Evolutionary conservation across 2,888 invertebrate species (phyloP), one percentile per base, ranked within the genome.

Genomic region (Leucophenga maculata): DNA sequence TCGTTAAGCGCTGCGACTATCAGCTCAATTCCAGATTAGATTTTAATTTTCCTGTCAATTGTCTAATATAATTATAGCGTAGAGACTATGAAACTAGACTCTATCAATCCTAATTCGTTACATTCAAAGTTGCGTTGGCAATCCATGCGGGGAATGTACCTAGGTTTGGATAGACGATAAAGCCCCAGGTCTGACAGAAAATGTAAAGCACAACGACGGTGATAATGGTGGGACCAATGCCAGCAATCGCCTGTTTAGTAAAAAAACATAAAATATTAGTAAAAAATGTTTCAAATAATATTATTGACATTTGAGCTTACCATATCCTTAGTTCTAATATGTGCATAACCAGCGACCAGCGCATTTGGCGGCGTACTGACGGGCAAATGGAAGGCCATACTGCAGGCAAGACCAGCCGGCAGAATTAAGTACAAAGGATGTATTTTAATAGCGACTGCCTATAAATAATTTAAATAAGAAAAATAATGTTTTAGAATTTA

Each of bases 311-410:
- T 39, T 39, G 8, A 1, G 18, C 76, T 71, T 81, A 94, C 93
- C 92, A 96, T 95, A 81, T 95, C 94, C 71, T 92, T 91, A 8
- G 94, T 94, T 74, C 92, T 92, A 89, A 96, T 95, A 79, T 93
- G 92, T 1, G 94, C 94, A 13, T 94, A 94, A 0, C 94, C 94
- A 20, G 95, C 95, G 0, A 95, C 97, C 71, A 98, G 95, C 3
- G 98, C 97, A 89, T 98, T 98, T 16, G 97, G 97, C 1, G 97
- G 97, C 0, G 97, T 97, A 62, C 97, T 97, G 14, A 97, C 97
- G 0, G 97, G 97, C 88, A 98, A 91, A 91, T 96, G 96, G 91
- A 97, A 95, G 9, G 95, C 96, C 90, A 96, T 96, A 67, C 97
- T 97, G 86, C 96, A 96, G 22, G 95, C 94, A 26, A 97, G 89